phyloP scores from a whole-genome alignment of 2,888 invertebrate genomes.

The Drosophila nr. perissopoda region DNA sequence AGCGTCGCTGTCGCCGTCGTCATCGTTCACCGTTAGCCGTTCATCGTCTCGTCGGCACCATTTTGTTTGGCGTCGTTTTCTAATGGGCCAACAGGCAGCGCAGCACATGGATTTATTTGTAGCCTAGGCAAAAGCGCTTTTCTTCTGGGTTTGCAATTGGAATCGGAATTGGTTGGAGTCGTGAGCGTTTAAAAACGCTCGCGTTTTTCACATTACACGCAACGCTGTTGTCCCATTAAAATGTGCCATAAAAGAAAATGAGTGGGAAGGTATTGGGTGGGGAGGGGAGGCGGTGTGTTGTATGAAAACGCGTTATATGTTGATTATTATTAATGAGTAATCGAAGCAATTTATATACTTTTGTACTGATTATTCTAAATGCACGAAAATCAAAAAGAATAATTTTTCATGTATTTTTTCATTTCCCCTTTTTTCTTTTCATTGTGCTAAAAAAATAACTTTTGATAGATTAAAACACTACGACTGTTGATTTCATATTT shows the following conservation, averaged over 20 bases:
- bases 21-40: constrained; percentile 20
- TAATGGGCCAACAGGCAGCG: constrained; percentile 76
- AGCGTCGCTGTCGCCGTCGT: constrained; percentile 15
- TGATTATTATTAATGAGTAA: background rate
- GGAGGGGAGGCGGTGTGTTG: background rate
- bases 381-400: background rate
- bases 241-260: constrained; percentile 17
- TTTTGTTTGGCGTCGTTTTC: constrained; percentile 79
- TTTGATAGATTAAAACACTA: background rate
- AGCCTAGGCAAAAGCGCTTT: constrained; percentile 27
- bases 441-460: background rate
- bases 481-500: background rate
- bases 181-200: constrained; percentile 53
- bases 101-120: constrained; percentile 64
- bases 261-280: background rate
- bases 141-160: background rate
- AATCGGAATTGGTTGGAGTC: background rate
- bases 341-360: background rate
- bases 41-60: constrained; percentile 64
- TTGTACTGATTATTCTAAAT: background rate
- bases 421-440: background rate
- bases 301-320: background rate
- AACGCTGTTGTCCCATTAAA: constrained; percentile 29
- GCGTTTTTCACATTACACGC: constrained; percentile 31
- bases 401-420: background rate